These are phyloP conservation scores for Troilus luridus DNA, from an alignment of 2,888 invertebrate species.

Conservation along the genomic window DNA sequence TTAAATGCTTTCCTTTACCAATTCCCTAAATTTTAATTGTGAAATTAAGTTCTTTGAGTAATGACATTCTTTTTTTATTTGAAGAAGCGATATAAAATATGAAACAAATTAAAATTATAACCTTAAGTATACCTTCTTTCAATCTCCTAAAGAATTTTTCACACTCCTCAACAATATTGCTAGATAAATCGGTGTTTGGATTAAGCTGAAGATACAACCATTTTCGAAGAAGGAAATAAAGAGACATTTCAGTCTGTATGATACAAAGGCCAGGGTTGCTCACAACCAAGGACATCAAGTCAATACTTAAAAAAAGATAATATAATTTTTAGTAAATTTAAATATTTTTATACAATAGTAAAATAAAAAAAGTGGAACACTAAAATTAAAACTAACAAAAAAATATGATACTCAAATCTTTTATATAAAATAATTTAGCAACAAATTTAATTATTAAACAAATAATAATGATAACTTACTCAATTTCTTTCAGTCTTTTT, in stretches of 20 bases:
- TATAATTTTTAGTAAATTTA: neutral
- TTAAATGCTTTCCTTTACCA: too few relatives aligned
- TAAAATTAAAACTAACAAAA: neutral
- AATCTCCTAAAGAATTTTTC: conserved; percentile 31
- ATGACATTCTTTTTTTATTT: too few relatives aligned
- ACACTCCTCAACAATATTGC: neutral
- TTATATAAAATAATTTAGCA: neutral
- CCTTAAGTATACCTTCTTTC: conserved; percentile 1
- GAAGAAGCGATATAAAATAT: neutral
- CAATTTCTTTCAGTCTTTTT: conserved; percentile 74
- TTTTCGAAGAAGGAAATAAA: conserved; percentile 79
- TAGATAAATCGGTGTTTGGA: conserved; percentile 68
- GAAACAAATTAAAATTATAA: neutral
- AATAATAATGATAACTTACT: conserved; percentile 66
- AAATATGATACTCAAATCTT: neutral
- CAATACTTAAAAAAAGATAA: conserved; percentile 69
- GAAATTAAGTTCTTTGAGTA: too few relatives aligned
- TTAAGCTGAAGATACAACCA: conserved; percentile 77
- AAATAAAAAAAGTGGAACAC: neutral
- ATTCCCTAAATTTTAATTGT: too few relatives aligned
- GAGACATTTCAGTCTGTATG: conserved; percentile 84
- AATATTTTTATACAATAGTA: neutral
- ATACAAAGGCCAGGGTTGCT: conserved; percentile 78
- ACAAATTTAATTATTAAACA: neutral
- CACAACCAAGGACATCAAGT: conserved; percentile 77